Evolutionary conservation across 2,888 invertebrate genomes (phyloP).

Genomic region (Meloe dianella): DNA sequence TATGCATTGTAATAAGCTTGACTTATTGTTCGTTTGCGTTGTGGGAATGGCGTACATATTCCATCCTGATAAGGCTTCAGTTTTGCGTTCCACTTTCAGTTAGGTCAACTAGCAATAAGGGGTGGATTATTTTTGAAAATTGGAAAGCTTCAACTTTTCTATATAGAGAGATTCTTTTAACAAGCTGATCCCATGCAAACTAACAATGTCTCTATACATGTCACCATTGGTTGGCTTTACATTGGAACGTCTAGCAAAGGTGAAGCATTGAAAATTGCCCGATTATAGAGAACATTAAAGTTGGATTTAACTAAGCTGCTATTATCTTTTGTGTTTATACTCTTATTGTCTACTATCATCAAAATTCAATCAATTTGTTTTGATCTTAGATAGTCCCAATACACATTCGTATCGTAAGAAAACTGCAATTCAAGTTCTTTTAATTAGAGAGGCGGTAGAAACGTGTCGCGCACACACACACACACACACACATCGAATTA

Average conservation of each 20-base stretch:
- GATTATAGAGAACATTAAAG: conserved; percentile 53
- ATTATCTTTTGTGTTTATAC: neutral
- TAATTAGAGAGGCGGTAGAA: conserved; percentile 45
- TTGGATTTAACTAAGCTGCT: neutral
- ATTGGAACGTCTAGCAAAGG: conserved; percentile 36
- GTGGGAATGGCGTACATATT: conserved; percentile 34
- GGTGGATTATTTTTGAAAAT: conserved; percentile 48
- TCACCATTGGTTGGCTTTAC: conserved; percentile 54
- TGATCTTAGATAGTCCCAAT: too few relatives aligned
- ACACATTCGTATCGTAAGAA: neutral
- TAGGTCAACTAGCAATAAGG: conserved; percentile 9
- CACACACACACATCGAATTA: conserved; percentile 50
- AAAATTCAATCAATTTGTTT: neutral
- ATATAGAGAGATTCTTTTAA: conserved; percentile 37
- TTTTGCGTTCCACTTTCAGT: neutral
- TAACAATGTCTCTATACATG: conserved; percentile 53
- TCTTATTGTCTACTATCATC: neutral
- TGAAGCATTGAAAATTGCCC: conserved; percentile 55
- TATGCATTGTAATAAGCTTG: conserved; percentile 49
- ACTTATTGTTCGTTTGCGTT: conserved; percentile 33
- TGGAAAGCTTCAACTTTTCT: conserved; percentile 42
- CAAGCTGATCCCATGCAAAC: conserved; percentile 51
- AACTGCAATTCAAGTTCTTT: conserved; percentile 16
- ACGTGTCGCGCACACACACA: conserved; percentile 46
- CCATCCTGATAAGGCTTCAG: conserved; percentile 27